Base-by-base conservation (phyloP, 2,888 invertebrate genomes). In the Nymphalis urticae region DNA sequence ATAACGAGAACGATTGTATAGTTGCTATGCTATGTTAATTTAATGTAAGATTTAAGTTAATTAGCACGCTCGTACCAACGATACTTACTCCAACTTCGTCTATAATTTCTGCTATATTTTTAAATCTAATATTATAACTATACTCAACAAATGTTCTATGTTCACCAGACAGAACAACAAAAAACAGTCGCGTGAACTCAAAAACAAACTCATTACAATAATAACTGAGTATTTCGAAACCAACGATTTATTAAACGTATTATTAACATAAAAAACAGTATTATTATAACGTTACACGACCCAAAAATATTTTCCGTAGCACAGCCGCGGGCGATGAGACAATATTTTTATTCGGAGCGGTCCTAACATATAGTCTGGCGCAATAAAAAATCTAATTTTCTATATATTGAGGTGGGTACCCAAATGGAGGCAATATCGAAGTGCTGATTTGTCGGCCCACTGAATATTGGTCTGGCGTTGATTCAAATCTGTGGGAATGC, bases 341-440 rank as follows among this genome's bases (percentile, higher is more conserved):
- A 68, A 64, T 71, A 62, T 71, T 71, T 71, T 71, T 69, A 71
- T 68, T 68, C 56, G 71, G 54, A 53, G 42, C 59, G 53, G 61
- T 59, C 54, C 70, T 61, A 63, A 64, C 70, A 70, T 64, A 71
- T 73, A 70, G 71, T 71, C 66, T 71, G 75, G 75, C 74, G 84
- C 84, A 83, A 86, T 86, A 84, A 88, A 89, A 89, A 90, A 89
- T 88, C 85, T 73, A 81, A 88, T 89, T 89, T 88, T 84, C 82
- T 85, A 86, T 88, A 86, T 88, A 87, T 88, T 76, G 87, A 88
- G 84, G 85, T 85, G 85, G 82, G 83, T 86, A 82, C 84, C 86
- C 87, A 90, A 90, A 90, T 90, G 87, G 89, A 90, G 91, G 90
- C 89, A 91, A 91, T 91, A 90, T 90, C 86, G 90, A 85, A 89